phyloP scores from a whole-genome alignment of 2,113 vertebrate species.

The Channa maculata region DNA sequence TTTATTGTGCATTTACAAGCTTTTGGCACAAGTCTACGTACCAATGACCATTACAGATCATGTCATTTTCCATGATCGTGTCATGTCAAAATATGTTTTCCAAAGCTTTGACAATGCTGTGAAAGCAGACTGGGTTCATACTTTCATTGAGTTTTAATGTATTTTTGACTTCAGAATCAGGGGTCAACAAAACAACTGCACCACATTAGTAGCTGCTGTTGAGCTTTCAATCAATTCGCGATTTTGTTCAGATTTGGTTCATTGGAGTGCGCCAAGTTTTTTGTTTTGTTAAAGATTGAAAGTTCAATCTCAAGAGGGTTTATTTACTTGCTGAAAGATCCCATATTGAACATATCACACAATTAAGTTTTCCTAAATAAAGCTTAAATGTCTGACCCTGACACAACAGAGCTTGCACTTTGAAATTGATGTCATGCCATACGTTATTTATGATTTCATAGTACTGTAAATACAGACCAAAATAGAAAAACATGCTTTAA shows the following conservation, averaged over 20 bases:
- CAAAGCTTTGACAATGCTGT: conserved; percentile 19
- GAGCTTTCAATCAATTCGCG: background rate
- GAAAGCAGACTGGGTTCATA: background rate
- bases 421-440: background rate
- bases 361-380: too few species aligned
- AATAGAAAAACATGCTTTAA: too few species aligned
- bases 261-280: too few species aligned
- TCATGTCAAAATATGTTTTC: conserved; percentile 21
- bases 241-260: too few species aligned
- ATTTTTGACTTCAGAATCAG: background rate
- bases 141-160: background rate
- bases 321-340: background rate
- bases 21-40: background rate
- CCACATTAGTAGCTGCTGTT: background rate
- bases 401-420: background rate
- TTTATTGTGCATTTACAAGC: conserved; percentile 6
- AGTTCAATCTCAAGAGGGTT: background rate
- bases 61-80: conserved; percentile 22
- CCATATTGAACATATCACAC: too few species aligned
- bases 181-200: conserved; percentile 5
- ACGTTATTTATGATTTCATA: background rate
- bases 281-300: too few species aligned
- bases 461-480: too few species aligned
- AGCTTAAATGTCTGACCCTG: background rate
- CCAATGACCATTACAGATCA: conserved; percentile 15